Evolutionary conservation across 2,113 vertebrate genomes (phyloP), one percentile per base, ranked within the genome.

Genomic region (Electrona antarctica): DNA sequence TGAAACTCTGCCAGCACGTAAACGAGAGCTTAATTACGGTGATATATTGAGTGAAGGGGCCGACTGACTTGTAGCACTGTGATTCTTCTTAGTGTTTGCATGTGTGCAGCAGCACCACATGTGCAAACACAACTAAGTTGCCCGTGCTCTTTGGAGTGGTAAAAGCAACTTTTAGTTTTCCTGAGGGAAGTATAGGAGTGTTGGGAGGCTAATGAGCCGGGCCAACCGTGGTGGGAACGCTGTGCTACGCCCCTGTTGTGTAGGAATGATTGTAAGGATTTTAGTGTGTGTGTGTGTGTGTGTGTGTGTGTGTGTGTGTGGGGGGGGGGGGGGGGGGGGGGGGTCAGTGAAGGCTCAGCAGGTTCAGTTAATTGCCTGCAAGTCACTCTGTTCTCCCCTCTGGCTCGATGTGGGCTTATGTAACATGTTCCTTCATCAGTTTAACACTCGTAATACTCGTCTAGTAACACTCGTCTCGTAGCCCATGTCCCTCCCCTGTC

Each of bases 381-480:
- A 48, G 51, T 55, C 13, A 54, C 14, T 62, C 33, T 74, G 47
- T 29, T 0, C 56, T 67, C 0, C 8, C 65, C 52, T 68, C 14
- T 13, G 33, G 13, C 56, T 72, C 60, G 21, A 2, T 52, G 61
- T 2, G 8, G 10, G 10, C 52, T 67, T 69, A 45, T 29, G 51
- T 13, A 57, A 41, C 48, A 21, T 21, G 8, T 9, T 0, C 8
- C 51, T 51, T 1, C 13, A 15, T 62, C 29, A 10, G n/a, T 51
- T 21, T 2, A 0, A 2, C 63, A 77, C 85, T 71, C 76, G 80
- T 85, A 73, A 56, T 67, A 89, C 89, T 59, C 0, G 91, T 90
- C 67, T 1, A 7, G 71, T 81, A 70, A 73, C 88, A 79, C 81
- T 82, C n/a, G n/a, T n/a, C 70, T 70, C 13, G 52, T 77, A 56